phyloP scores from a whole-genome alignment of 2,888 invertebrate genomes.

The Mystacides longicornis region DNA sequence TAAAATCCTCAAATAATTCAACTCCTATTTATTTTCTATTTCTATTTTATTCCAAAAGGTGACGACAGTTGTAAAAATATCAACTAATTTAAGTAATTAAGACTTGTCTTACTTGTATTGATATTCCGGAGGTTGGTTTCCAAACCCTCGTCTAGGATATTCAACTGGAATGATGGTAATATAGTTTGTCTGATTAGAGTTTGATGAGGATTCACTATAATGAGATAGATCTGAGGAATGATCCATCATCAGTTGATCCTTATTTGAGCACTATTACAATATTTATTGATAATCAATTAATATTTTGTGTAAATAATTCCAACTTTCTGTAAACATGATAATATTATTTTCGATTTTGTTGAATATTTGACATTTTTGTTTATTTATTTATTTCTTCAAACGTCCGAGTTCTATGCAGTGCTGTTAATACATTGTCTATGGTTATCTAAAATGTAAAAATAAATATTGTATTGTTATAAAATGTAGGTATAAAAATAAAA shows the following conservation, averaged over 20 bases:
- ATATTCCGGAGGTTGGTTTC: slow-evolving; percentile 48
- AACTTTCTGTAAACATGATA: too few species aligned
- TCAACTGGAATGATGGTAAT: slow-evolving; percentile 55
- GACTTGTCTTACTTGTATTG: slow-evolving; percentile 45
- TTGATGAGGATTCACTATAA: slow-evolving; percentile 14
- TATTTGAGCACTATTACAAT: too few species aligned
- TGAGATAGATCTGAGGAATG: slow-evolving; percentile 19
- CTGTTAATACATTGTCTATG: too few species aligned
- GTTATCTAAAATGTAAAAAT: too few species aligned
- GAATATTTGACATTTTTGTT: too few species aligned
- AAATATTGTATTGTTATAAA: too few species aligned
- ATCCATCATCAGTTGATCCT: slow-evolving; percentile 14
- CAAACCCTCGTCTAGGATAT: slow-evolving; percentile 49
- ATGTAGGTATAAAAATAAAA: too few species aligned
- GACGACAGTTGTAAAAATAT: background rate
- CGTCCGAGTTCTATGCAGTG: too few species aligned
- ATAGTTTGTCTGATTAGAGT: slow-evolving; percentile 34
- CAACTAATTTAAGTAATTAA: slow-evolving; percentile 1
- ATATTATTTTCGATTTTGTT: too few species aligned
- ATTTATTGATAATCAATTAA: too few species aligned
- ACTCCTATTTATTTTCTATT: background rate
- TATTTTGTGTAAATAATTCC: too few species aligned
- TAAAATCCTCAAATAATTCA: background rate
- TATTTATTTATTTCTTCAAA: too few species aligned
- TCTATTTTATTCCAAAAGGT: background rate